phyloP scores from a whole-genome alignment of 1,140 invertebrate species.

The Cydia amplana region DNA sequence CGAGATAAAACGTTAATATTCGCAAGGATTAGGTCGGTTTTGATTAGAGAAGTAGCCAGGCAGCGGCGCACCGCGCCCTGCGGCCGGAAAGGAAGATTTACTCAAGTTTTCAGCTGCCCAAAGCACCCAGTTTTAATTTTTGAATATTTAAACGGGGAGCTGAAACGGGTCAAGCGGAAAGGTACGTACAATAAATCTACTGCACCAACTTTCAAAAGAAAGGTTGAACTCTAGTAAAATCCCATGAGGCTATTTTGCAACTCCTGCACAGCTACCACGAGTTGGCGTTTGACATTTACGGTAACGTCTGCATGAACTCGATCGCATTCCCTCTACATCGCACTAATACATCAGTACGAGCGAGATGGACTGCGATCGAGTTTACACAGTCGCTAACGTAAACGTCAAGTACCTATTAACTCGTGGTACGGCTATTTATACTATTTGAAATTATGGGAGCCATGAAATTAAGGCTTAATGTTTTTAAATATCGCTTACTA shows the following conservation, averaged over 20 bases:
- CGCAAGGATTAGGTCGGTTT: slow-evolving; percentile 5
- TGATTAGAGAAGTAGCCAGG: slow-evolving; percentile 26
- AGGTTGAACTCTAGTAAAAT: background rate
- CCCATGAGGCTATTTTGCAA: background rate
- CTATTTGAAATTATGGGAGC: background rate
- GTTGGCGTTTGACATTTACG: no score
- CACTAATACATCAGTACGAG: no score
- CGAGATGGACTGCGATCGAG: no score
- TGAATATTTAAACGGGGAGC: slow-evolving; percentile 29
- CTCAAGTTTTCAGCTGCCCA: slow-evolving; percentile 26
- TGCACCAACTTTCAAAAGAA: slow-evolving; percentile 11
- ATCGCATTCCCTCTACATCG: no score
- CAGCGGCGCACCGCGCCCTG: background rate
- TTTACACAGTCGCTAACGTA: no score
- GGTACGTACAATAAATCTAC: slow-evolving; percentile 15
- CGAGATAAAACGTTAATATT: slow-evolving; percentile 9
- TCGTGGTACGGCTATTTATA: no score
- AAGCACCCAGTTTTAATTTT: slow-evolving; percentile 31
- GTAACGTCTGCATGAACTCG: no score
- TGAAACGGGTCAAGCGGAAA: slow-evolving; percentile 22
- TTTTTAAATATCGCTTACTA: no score
- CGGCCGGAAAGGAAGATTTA: slow-evolving; percentile 28
- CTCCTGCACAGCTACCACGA: no score
- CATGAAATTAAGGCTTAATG: no score
- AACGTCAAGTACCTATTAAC: no score